Conservation (phyloP, 2,888 invertebrate species). For the Ectemnius continuus region DNA sequence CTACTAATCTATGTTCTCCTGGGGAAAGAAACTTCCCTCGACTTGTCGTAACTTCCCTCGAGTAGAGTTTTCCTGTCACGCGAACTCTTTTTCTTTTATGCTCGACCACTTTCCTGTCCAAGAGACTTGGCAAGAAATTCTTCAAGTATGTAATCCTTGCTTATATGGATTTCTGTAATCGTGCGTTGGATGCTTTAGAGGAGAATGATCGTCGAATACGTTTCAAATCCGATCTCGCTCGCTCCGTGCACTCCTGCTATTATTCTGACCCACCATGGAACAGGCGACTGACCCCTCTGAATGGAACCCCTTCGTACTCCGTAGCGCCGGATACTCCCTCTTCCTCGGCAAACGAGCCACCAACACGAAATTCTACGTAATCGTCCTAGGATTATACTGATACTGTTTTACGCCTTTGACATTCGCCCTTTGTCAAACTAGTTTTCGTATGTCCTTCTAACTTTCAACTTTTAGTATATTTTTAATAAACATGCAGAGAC, state of each 20-base stretch:
- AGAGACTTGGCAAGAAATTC: background rate
- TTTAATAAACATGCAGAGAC: no score
- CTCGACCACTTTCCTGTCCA: background rate
- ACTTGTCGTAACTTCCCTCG: no score
- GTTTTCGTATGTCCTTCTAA: no score
- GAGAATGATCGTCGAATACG: slow-evolving; percentile 76
- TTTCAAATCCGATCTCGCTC: slow-evolving; percentile 74
- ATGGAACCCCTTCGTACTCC: slow-evolving; percentile 60
- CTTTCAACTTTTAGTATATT: no score
- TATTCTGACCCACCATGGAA: slow-evolving; percentile 33
- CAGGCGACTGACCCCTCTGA: slow-evolving; percentile 20
- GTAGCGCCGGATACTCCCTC: slow-evolving; percentile 50
- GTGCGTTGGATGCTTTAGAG: slow-evolving; percentile 67
- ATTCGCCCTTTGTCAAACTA: background rate
- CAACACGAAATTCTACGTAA: slow-evolving; percentile 71
- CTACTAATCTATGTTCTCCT: background rate
- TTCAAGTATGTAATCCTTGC: background rate
- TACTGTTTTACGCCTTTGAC: slow-evolving; percentile 37
- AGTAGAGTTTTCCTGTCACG: no score
- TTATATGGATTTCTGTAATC: background rate
- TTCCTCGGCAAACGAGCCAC: slow-evolving; percentile 70
- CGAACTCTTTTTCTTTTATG: background rate
- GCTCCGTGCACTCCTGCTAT: slow-evolving; percentile 57
- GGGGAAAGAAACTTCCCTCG: no score
- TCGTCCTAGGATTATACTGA: slow-evolving; percentile 59